Conservation (phyloP, 1,140 invertebrate genomes). For the Diprion similis region DNA sequence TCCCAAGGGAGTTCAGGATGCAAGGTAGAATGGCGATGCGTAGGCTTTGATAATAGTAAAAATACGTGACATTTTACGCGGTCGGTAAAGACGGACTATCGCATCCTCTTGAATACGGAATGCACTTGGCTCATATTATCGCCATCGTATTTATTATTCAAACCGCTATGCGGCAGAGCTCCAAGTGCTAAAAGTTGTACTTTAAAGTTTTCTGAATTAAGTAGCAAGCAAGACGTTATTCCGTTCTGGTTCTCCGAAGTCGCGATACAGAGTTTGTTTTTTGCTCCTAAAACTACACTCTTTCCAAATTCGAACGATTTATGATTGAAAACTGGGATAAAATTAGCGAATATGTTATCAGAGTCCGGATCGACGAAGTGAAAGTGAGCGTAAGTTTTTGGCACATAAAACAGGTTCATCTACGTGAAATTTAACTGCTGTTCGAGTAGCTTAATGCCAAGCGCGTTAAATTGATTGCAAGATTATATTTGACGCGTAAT, state of each 20-base stretch:
- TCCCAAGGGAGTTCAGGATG: no score
- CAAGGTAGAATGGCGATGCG: no score
- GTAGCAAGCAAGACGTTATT: neutral
- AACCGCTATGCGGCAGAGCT: neutral
- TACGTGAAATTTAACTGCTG: neutral
- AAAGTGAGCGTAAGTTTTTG: neutral
- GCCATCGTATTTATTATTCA: neutral
- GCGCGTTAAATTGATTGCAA: conserved; percentile 1
- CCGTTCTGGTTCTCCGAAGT: neutral
- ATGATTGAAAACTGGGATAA: neutral
- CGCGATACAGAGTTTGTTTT: no score
- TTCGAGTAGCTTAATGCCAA: neutral
- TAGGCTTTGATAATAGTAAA: no score
- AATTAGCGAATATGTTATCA: neutral
- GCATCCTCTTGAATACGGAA: neutral
- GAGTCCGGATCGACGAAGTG: neutral
- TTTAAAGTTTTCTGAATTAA: neutral
- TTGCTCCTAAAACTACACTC: no score
- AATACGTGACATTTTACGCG: no score
- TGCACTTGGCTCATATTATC: conserved; percentile 3
- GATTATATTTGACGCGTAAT: neutral
- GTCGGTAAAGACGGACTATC: neutral
- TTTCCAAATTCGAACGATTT: no score
- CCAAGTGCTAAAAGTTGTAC: neutral
- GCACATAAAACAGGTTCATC: neutral